Evolutionary conservation across 2,797 vertebrate species (phyloP), one percentile per base, ranked within the genome.

Genomic region (Eulemur coronatus): DNA sequence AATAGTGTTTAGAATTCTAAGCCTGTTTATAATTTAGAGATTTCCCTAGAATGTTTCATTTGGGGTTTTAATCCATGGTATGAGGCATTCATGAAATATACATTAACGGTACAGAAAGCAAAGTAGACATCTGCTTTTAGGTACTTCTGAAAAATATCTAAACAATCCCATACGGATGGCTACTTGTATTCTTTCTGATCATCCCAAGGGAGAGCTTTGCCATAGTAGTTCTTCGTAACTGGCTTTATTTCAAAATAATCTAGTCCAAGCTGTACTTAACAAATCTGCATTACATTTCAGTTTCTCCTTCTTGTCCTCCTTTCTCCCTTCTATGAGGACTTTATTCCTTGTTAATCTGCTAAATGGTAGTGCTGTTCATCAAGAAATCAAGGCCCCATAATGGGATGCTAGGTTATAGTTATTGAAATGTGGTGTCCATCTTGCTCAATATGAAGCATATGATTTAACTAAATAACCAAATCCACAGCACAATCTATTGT

Each of bases 381-480:
- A 65, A 43, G 35, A 55, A 91, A 72, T 73, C 73, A 59, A 84
- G 30, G 26, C 26, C 84, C 12, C 1, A 1, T 3, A 69, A 26
- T 22, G 46, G 22, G 18, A 30, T 28, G 12, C 9, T 84, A 46
- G 73, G 35, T 43, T 35, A 30, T 52, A 65, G 24, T 94, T 63
- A 46, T 0, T n/a, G 38, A 76, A 22, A 55, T 70, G 0, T 57
- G 24, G 26, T 70, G 12, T 84, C 30, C 6, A 26, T 33, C 28
- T 78, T 48, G 38, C 30, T 86, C 35, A 88, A 13, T 38, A n/a
- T 13, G 24, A 85, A 57, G 17, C 26, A 9, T 50, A 43, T 67
- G 17, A n/a, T 95, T 96, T 84, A 87, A 95, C 50, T 92, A 55
- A 95, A 89, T 61, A 43, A 67, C 84, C 46, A 69, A 72, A 79